Conservation (phyloP, 2,113 vertebrate genomes). For the Oreocharis arfaki region DNA sequence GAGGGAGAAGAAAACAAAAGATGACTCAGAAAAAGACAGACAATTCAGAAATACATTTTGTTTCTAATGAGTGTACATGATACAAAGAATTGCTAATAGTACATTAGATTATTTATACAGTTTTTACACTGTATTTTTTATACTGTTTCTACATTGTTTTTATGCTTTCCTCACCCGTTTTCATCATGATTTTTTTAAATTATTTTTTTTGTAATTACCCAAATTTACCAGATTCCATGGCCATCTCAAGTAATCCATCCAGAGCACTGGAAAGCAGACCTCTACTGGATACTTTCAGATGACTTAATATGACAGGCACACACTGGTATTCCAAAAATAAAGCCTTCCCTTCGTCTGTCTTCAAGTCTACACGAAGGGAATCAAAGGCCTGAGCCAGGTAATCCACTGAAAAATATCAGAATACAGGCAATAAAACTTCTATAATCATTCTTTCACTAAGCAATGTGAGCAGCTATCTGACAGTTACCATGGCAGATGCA, state of each 20-base stretch:
- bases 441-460: neutral
- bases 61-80: neutral
- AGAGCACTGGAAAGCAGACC: constrained; percentile 74
- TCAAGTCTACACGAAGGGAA: constrained; percentile 76
- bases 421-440: neutral
- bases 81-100: neutral
- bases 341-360: constrained; percentile 77
- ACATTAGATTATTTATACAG: neutral
- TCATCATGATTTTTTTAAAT: neutral
- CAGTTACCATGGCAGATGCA: neutral
- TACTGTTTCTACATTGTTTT: neutral
- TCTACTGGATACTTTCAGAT: constrained; percentile 73
- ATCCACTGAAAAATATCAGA: constrained; percentile 76
- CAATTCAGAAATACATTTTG: neutral
- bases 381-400: constrained; percentile 82
- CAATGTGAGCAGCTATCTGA: neutral
- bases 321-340: constrained; percentile 84
- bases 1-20: neutral
- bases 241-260: constrained; percentile 85
- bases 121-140: neutral
- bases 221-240: constrained; percentile 79
- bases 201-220: neutral
- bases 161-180: neutral
- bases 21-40: neutral
- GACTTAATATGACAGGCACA: constrained; percentile 71